Conservation (phyloP, 1,140 invertebrate species). For the Drosophila seguyi region DNA sequence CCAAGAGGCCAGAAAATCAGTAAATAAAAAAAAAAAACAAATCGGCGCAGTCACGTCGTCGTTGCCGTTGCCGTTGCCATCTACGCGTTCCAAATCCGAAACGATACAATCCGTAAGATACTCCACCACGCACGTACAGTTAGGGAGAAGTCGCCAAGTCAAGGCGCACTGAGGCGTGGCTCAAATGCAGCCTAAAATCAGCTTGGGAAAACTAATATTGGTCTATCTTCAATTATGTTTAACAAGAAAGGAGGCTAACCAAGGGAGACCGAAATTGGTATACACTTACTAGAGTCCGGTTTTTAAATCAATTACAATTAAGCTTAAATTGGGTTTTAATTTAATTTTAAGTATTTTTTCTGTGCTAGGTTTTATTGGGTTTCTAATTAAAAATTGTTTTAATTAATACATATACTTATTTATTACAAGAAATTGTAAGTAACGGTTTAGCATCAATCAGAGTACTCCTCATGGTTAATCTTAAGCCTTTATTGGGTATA, state of each 20-base stretch:
- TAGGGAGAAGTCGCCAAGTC: constrained; percentile 13
- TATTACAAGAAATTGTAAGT: no score
- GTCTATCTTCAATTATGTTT: neutral
- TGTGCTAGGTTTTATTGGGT: no score
- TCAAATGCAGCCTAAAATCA: constrained; percentile 1
- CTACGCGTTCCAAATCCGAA: constrained; percentile 8
- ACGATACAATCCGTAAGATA: constrained; percentile 25
- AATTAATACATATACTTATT: no score
- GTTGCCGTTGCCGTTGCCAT: constrained; percentile 18
- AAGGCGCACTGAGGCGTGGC: constrained; percentile 10
- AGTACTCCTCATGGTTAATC: no score
- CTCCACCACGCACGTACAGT: constrained; percentile 29
- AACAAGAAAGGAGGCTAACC: neutral
- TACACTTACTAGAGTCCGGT: neutral
- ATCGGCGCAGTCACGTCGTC: constrained; percentile 36
- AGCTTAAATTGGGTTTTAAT: no score
- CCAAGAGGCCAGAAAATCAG: constrained; percentile 37
- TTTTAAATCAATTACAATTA: neutral
- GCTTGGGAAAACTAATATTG: constrained; percentile 10
- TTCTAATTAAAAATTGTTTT: no score
- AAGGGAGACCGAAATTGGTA: neutral
- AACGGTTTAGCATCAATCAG: no score
- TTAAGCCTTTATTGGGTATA: no score
- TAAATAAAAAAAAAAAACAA: constrained; percentile 13
- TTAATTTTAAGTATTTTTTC: no score